These are phyloP conservation scores for Anadara kagoshimensis DNA, from an alignment of 1,140 invertebrate genomes.

Conservation along the genomic window DNA sequence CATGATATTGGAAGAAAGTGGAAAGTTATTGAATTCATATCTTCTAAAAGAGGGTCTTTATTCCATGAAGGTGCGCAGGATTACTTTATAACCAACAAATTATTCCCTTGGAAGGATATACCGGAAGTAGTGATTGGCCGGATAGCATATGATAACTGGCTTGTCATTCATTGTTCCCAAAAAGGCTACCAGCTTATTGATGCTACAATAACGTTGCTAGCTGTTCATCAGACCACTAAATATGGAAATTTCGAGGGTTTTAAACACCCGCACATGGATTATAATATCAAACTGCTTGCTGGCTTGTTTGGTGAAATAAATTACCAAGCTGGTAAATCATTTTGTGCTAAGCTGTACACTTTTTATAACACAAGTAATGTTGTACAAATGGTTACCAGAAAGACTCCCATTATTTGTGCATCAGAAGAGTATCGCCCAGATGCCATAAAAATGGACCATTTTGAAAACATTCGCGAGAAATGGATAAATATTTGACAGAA, in stretches of 20 bases:
- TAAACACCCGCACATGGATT: no score
- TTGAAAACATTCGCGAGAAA: no score
- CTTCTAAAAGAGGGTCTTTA: constrained; percentile 29
- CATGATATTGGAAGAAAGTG: constrained; percentile 32
- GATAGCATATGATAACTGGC: constrained; percentile 51
- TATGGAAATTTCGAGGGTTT: constrained; percentile 16
- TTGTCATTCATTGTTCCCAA: constrained; percentile 44
- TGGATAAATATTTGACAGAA: no score
- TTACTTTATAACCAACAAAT: constrained; percentile 48
- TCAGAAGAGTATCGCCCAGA: no score
- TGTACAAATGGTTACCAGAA: no score
- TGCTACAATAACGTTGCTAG: constrained; percentile 37
- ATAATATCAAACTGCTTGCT: no score
- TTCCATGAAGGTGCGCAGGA: constrained; percentile 46
- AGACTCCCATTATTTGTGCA: no score
- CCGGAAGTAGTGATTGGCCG: constrained; percentile 53
- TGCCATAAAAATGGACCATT: no score
- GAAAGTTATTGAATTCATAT: constrained; percentile 21
- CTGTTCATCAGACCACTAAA: constrained; percentile 53
- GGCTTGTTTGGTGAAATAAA: no score
- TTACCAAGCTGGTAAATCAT: no score
- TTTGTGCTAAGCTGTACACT: no score
- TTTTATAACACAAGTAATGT: no score
- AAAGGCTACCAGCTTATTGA: constrained; percentile 39
- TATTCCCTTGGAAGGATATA: constrained; percentile 50